Evolutionary conservation across 2,797 vertebrate species (phyloP).

Genomic region (Phalloptychus januarius): DNA sequence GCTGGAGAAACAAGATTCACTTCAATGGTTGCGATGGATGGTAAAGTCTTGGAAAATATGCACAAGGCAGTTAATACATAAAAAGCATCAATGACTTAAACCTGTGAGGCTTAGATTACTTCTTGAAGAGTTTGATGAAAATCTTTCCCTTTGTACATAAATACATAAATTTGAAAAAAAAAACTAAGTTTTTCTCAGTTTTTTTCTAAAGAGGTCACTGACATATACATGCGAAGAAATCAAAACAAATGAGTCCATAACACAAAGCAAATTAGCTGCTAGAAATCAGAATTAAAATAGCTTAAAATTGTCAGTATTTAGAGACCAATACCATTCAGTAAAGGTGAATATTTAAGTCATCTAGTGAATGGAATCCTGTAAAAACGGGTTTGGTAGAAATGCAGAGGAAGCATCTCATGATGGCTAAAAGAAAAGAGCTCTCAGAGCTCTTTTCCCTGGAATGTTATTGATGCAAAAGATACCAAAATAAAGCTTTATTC

Average conservation of each 20-base stretch:
- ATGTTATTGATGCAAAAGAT: neutral
- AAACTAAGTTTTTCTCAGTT: neutral
- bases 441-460: neutral
- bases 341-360: neutral
- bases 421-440: neutral
- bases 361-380: neutral
- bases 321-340: neutral
- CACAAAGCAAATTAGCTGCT: neutral
- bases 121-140: neutral
- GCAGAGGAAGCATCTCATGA: neutral
- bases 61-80: neutral
- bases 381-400: neutral
- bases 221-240: neutral
- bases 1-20: neutral
- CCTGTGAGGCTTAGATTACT: neutral
- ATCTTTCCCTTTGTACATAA: neutral
- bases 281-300: neutral
- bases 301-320: neutral
- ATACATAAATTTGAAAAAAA: too few species aligned
- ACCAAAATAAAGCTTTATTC: neutral
- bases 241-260: neutral
- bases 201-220: neutral
- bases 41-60: constrained; percentile 11
- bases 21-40: constrained; percentile 1
- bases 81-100: constrained; percentile 9